Percentiles rank a stretch among this genome's conserved stretches.
These are phyloP conservation scores for Caenorhabditis plicata DNA, from an alignment of 2,888 invertebrate genomes.

Conservation along the genomic window DNA sequence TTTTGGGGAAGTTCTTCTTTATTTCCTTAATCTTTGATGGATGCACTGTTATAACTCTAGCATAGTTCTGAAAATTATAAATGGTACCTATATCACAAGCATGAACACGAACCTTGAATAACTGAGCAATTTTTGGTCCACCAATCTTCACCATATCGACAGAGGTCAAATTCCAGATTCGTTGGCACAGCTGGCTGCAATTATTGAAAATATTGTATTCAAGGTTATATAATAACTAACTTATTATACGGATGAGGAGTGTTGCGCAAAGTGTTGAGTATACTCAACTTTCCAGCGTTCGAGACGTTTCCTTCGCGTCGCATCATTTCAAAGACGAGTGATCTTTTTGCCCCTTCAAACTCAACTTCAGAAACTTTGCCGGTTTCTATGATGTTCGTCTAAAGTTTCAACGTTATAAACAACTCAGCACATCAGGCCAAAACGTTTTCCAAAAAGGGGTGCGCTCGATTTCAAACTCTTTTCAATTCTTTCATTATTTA, in stretches of 20 bases:
- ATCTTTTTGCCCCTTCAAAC: slow-evolving; percentile 81
- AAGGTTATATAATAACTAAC: slow-evolving; percentile 22
- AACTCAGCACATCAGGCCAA: too few relatives aligned
- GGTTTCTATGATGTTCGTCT: slow-evolving; percentile 67
- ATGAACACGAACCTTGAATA: slow-evolving; percentile 48
- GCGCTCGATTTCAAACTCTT: neutral
- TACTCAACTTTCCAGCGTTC: slow-evolving; percentile 75
- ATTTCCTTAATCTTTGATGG: slow-evolving; percentile 54
- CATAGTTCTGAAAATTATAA: slow-evolving; percentile 2
- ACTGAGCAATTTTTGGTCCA: slow-evolving; percentile 35
- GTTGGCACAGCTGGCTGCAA: slow-evolving; percentile 46
- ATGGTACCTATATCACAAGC: too few relatives aligned
- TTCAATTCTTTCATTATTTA: too few relatives aligned
- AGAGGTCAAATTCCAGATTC: slow-evolving; percentile 51
- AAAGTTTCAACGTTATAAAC: slow-evolving; percentile 3
- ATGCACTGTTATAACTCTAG: slow-evolving; percentile 50
- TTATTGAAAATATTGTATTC: neutral
- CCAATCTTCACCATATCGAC: slow-evolving; percentile 48
- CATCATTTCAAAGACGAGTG: slow-evolving; percentile 83
- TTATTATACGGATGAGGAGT: slow-evolving; percentile 68
- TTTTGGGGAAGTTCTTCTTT: slow-evolving; percentile 45
- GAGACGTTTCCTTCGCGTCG: slow-evolving; percentile 80
- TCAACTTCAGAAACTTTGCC: slow-evolving; percentile 76
- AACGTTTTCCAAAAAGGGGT: neutral
- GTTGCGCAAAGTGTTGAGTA: slow-evolving; percentile 76